Conservation (phyloP, 2,797 vertebrate genomes). For the Gymnothorax javanicus region DNA sequence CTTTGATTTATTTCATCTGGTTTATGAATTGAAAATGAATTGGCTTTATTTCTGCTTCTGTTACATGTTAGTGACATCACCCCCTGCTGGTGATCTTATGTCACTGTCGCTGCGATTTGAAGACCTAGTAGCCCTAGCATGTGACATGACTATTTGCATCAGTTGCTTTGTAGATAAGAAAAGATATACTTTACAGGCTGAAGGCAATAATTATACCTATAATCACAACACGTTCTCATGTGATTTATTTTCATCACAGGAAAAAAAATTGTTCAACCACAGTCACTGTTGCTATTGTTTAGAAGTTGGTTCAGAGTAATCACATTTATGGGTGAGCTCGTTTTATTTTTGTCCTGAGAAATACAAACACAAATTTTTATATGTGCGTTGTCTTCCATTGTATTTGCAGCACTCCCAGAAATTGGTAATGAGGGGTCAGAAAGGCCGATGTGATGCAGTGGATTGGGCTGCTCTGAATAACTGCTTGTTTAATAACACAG, state of each 20-base stretch:
- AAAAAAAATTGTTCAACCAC: background rate
- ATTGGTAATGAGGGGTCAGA: constrained; percentile 8
- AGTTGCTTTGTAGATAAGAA: background rate
- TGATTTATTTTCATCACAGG: background rate
- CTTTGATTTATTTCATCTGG: background rate
- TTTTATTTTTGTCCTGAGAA: constrained; percentile 36
- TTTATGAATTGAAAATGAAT: background rate
- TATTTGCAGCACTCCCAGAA: background rate
- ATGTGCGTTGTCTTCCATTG: constrained; percentile 10
- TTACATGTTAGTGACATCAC: background rate
- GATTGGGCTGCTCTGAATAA: background rate
- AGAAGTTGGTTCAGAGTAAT: background rate
- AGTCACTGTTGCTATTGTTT: background rate
- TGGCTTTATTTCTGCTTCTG: background rate
- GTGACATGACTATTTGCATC: background rate
- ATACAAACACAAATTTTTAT: background rate
- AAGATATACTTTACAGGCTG: background rate
- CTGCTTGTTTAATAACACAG: background rate
- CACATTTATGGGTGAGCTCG: constrained; percentile 29
- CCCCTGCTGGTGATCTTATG: no score
- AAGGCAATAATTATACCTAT: background rate
- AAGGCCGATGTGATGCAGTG: background rate
- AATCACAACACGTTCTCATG: background rate
- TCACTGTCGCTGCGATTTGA: no score
- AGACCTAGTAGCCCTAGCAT: no score